These are phyloP conservation scores for Gorsachius magnificus DNA, from an alignment of 2,797 vertebrate genomes.

Conservation along the genomic window DNA sequence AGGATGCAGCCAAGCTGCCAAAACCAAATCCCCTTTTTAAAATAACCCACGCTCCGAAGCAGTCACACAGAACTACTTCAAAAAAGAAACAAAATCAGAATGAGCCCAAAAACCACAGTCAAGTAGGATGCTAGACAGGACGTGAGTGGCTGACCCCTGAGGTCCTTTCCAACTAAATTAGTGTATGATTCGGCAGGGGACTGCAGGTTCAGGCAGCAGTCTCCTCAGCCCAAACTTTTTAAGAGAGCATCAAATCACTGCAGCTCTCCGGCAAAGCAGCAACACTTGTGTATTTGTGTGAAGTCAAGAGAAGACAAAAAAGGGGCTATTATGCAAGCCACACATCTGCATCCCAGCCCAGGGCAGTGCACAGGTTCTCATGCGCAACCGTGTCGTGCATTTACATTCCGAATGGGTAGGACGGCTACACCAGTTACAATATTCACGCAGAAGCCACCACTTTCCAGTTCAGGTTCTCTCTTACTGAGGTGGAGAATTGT, in stretches of 20 bases:
- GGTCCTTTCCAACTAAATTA: not conserved
- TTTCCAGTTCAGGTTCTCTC: not conserved
- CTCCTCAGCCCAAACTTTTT: not conserved
- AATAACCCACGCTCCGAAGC: not conserved
- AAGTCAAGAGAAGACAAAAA: not conserved
- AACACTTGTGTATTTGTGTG: not conserved
- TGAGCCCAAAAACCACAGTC: accelerated
- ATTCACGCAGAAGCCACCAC: not conserved
- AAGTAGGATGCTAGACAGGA: not conserved
- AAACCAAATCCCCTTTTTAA: not conserved
- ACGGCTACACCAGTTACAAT: too few species aligned
- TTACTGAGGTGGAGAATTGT: not conserved
- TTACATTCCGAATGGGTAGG: not conserved
- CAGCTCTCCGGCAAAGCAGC: not conserved
- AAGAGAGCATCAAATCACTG: not conserved
- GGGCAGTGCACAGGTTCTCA: not conserved
- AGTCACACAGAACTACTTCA: not conserved
- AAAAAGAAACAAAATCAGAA: not conserved
- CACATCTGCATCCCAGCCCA: not conserved
- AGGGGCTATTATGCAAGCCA: not conserved
- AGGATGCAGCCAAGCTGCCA: not conserved
- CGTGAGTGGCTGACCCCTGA: not conserved
- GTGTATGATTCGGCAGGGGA: not conserved
- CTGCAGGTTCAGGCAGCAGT: not conserved
- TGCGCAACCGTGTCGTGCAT: accelerated